Conservation (phyloP, 64 coral and sea anemone genomes). For the Porites lutea region DNA sequence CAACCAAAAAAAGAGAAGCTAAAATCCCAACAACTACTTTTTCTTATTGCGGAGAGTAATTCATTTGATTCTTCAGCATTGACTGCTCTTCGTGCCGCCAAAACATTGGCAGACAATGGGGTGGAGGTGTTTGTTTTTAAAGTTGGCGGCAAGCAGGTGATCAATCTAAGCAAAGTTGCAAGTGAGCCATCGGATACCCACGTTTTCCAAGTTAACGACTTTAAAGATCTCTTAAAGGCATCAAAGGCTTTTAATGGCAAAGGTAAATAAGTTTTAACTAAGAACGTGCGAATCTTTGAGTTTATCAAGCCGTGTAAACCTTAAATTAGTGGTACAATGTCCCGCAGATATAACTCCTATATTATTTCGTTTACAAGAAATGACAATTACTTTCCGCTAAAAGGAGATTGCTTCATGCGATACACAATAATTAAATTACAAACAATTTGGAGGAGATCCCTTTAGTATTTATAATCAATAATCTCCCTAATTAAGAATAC, state of each 20-base stretch:
- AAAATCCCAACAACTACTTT: background rate
- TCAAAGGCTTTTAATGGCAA: constrained; percentile 7
- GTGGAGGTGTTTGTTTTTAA: constrained; percentile 25
- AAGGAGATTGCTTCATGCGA: no score
- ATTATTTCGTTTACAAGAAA: no score
- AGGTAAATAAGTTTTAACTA: background rate
- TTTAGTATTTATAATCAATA: no score
- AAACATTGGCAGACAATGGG: background rate
- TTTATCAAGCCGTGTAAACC: no score
- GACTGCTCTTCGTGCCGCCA: background rate
- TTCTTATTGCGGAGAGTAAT: background rate
- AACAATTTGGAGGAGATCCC: no score
- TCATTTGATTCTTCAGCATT: background rate
- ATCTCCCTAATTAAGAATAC: no score
- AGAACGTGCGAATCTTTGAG: no score
- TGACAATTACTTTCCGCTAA: no score
- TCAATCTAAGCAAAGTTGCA: background rate
- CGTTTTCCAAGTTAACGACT: background rate
- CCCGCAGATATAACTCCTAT: no score
- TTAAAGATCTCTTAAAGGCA: background rate
- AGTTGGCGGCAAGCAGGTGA: constrained; percentile 29
- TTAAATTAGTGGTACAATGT: no score
- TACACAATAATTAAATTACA: no score
- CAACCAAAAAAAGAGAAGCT: no score
- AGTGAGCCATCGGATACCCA: background rate